Conservation (phyloP, 2,888 invertebrate species). For the Brenthis ino region DNA sequence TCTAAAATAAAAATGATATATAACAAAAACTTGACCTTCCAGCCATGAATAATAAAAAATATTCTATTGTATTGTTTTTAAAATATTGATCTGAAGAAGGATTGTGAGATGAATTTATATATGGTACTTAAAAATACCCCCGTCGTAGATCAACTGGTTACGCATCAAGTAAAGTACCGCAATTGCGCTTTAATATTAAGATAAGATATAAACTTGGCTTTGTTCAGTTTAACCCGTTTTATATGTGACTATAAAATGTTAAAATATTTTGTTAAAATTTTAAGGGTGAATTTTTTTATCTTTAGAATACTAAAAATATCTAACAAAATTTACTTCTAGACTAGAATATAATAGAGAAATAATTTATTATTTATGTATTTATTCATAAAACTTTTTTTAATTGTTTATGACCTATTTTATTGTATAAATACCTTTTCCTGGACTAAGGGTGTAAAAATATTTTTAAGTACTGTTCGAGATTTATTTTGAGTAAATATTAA, state of each 20-base stretch:
- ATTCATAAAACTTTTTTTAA: no score
- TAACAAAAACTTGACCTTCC: constrained; percentile 28
- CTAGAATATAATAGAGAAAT: no score
- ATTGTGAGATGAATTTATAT: constrained; percentile 31
- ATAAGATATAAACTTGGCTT: constrained; percentile 12
- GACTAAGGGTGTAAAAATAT: no score
- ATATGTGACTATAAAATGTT: background rate
- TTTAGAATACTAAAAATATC: no score
- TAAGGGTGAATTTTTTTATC: no score
- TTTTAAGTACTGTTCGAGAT: no score
- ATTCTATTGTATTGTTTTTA: constrained; percentile 30
- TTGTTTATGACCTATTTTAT: no score
- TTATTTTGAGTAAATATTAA: no score
- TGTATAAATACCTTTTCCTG: no score
- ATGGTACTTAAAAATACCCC: constrained; percentile 27
- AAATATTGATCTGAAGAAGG: constrained; percentile 37
- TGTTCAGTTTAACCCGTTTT: background rate
- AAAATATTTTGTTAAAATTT: no score
- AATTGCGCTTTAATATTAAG: constrained; percentile 1
- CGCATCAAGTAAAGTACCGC: constrained; percentile 40
- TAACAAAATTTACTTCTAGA: no score
- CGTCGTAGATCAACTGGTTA: constrained; percentile 25
- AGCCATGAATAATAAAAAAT: constrained; percentile 22
- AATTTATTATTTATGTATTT: no score
- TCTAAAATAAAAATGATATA: constrained; percentile 24